phyloP scores from a whole-genome alignment of 2,113 vertebrate genomes.

The Hyperoodon ampullatus region DNA sequence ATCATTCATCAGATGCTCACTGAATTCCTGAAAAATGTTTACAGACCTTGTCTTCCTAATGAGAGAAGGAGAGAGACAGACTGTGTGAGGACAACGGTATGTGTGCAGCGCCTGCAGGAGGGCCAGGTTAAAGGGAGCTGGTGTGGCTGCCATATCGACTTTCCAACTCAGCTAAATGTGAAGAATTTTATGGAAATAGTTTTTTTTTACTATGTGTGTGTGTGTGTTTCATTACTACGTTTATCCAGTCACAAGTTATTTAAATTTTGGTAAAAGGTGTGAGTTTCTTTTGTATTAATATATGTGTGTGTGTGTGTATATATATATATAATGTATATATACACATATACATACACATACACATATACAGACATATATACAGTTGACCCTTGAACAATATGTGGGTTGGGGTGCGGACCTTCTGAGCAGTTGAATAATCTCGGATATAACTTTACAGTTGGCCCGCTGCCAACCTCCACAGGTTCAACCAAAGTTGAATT shows the following conservation, averaged over 20 bases:
- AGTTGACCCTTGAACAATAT: neutral
- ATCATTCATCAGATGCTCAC: neutral
- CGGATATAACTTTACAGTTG: neutral
- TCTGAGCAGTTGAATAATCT: neutral
- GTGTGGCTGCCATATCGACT: accelerated
- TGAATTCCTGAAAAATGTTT: neutral
- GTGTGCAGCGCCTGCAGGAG: accelerated
- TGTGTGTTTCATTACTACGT: neutral
- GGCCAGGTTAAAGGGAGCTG: neutral
- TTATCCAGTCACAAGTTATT: neutral
- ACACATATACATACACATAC: neutral
- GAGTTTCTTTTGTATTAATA: neutral
- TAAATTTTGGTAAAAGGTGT: neutral
- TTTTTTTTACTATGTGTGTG: neutral
- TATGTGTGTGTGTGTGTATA: neutral
- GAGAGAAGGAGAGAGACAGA: neutral
- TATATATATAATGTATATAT: no score
- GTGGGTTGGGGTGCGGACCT: neutral
- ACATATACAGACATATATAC: neutral
- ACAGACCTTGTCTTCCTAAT: neutral
- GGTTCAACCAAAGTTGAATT: neutral
- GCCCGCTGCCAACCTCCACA: neutral
- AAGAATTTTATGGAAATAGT: neutral
- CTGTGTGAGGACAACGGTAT: accelerated
- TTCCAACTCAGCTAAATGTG: neutral